These are phyloP conservation scores for Cladopsammia gracilis DNA, from an alignment of 64 coral and sea anemone species.

Conservation along the genomic window DNA sequence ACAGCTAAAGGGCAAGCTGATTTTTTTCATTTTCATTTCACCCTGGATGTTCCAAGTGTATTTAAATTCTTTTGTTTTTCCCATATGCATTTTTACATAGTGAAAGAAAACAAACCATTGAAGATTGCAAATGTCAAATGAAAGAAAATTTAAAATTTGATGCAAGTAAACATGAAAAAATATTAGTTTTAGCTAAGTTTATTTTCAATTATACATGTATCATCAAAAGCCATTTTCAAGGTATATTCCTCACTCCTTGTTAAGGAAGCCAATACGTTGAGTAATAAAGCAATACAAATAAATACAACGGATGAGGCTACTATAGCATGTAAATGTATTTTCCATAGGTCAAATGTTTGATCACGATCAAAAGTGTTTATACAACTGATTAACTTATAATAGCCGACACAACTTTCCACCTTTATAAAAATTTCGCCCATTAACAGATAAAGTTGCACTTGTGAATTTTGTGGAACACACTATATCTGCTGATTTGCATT, in stretches of 20 bases:
- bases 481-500: slow-evolving; percentile 20
- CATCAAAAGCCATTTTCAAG: background rate
- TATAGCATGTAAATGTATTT: no score
- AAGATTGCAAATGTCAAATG: no score
- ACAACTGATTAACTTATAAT: slow-evolving; percentile 12
- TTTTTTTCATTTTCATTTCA: no score
- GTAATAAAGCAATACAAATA: background rate
- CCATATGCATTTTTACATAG: no score
- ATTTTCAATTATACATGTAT: background rate
- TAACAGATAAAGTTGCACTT: background rate
- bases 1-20: no score
- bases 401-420: background rate
- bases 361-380: background rate
- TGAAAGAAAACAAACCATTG: no score
- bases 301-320: no score
- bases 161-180: background rate
- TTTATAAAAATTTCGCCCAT: background rate
- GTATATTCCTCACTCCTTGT: background rate
- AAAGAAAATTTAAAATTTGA: no score
- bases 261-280: background rate
- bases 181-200: background rate
- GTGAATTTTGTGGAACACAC: background rate
- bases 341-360: background rate
- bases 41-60: no score
- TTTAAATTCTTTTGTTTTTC: no score